A percentile compares a stretch with the other conserved stretches of the same genome.
phyloP scores from a whole-genome alignment of 1,140 invertebrate species.

The Drosophila nigromelanica region DNA sequence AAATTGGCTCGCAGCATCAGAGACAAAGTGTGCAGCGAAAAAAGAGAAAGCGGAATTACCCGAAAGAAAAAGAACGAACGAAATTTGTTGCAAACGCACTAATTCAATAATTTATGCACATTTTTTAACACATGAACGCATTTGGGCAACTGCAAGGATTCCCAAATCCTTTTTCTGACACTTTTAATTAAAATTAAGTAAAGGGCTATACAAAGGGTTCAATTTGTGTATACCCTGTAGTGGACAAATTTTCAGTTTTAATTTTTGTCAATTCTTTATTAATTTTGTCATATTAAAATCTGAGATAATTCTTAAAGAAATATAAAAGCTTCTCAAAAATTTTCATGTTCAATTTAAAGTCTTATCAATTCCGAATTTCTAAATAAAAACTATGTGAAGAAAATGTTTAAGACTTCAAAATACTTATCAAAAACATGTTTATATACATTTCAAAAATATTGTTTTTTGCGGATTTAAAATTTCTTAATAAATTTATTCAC shows the following conservation, averaged over 20 bases:
- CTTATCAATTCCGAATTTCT: too few species aligned
- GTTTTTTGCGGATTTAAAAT: too few species aligned
- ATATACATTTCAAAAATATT: too few species aligned
- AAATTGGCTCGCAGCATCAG: constrained; percentile 36
- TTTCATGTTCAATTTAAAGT: too few species aligned
- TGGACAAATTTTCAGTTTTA: neutral
- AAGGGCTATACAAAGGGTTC: neutral
- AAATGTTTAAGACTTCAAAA: too few species aligned
- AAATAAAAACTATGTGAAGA: too few species aligned
- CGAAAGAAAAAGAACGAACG: constrained; percentile 1
- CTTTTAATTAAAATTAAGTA: constrained; percentile 60
- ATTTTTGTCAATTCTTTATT: neutral
- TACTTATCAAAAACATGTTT: too few species aligned
- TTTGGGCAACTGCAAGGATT: constrained; percentile 42
- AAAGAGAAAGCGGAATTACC: too few species aligned
- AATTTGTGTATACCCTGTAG: constrained; percentile 11
- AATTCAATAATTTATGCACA: constrained; percentile 78
- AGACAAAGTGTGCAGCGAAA: neutral
- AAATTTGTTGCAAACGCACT: constrained; percentile 59
- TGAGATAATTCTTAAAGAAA: too few species aligned
- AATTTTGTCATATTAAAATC: too few species aligned
- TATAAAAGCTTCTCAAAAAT: too few species aligned
- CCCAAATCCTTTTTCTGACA: constrained; percentile 46
- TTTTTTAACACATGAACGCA: constrained; percentile 67
- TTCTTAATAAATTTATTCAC: too few species aligned